Base-by-base conservation (phyloP, 2,888 invertebrate species). In the Cerastoderma edule region DNA sequence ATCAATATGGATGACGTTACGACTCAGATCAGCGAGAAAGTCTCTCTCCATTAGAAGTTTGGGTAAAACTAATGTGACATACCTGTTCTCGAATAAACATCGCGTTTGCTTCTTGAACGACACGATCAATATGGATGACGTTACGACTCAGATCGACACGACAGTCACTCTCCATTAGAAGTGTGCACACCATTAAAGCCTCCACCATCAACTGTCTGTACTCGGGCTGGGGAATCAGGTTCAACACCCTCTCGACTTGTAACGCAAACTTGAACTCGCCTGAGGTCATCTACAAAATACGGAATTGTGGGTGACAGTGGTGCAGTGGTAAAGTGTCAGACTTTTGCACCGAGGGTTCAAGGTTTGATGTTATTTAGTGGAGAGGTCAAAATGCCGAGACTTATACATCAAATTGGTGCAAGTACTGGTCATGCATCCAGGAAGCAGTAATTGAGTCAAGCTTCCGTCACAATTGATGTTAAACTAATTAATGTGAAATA, bases 231-330 rank as follows among this genome's bases (percentile, higher is more conserved):
- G 99, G 98, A 88, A 99, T 98, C 66, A 97, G 96, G 92, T 99
- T 99, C 66, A 99, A 94, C 2, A 98, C 98, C 1, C 98, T 97
- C 93, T 99, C 99, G 0, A 99, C 99, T 70, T 98, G 97, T 22
- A 99, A 94, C 0, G 99, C 99, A 93, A 99, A 99, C 94, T 99
- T 99, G 87, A 99, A 93, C 93, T 99, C 99, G 53, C 98, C 98
- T 0, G 98, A 95, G 0, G 99, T 99, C 99, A 99, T 99, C 95
- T 95, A 74, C 13, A 27, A 39, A 22, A n/a, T n/a, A n/a, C n/a
- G n/a, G n/a, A n/a, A n/a, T 44, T n/a, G n/a, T n/a, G n/a, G n/a
- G n/a, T n/a, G n/a, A n/a, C n/a, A n/a, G n/a, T n/a, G n/a, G n/a
- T n/a, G n/a, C n/a, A n/a, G n/a, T n/a, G n/a, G n/a, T n/a, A n/a